phyloP scores from a whole-genome alignment of 2,888 invertebrate genomes.

The Clivina fossor region DNA sequence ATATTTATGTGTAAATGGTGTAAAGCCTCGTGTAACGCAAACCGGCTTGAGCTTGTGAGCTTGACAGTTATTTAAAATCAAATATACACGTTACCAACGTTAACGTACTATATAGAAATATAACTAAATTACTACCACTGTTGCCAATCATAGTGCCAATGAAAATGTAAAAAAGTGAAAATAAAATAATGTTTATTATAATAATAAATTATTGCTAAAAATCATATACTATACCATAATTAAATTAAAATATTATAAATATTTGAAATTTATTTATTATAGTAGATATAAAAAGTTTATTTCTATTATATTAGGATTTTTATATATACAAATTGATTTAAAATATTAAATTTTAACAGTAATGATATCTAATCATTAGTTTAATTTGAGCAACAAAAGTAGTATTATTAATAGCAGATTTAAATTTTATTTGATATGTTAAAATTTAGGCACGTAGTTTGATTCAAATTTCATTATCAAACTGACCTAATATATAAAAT shows the following conservation, averaged over 20 bases:
- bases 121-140: too few relatives aligned
- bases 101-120: too few relatives aligned
- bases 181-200: neutral
- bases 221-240: neutral
- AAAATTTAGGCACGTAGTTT: slow-evolving; percentile 25
- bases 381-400: slow-evolving; percentile 33
- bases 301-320: slow-evolving; percentile 26
- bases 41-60: too few relatives aligned
- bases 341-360: slow-evolving; percentile 34
- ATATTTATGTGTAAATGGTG: too few relatives aligned
- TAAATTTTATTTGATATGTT: slow-evolving; percentile 24
- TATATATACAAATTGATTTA: slow-evolving; percentile 32
- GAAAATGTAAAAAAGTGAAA: neutral
- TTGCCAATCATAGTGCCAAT: too few relatives aligned
- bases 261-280: slow-evolving; percentile 4
- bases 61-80: too few relatives aligned
- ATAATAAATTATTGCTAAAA: neutral
- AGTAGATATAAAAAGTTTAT: slow-evolving; percentile 30
- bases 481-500: slow-evolving; percentile 12
- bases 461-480: neutral
- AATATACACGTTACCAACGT: too few relatives aligned
- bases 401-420: slow-evolving; percentile 29
- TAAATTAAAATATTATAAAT: neutral
- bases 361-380: slow-evolving; percentile 19
- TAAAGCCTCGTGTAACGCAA: too few relatives aligned